phyloP scores from a whole-genome alignment of 2,113 vertebrate species.

The Myrmecobius fasciatus region DNA sequence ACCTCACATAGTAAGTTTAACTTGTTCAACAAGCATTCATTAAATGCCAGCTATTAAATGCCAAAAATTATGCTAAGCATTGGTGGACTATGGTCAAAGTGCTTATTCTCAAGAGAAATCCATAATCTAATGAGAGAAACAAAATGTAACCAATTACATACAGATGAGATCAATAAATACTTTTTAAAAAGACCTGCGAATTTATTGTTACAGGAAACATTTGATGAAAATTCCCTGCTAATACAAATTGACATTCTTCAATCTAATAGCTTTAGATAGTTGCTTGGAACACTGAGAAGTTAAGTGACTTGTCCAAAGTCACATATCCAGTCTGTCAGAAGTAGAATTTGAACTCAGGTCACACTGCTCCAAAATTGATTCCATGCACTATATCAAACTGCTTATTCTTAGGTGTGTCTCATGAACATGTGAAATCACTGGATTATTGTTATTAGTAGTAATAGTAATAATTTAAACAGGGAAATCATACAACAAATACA shows the following conservation, averaged over 20 bases:
- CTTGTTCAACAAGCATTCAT: not conserved
- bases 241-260: not conserved
- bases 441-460: not conserved
- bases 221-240: not conserved
- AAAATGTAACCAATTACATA: not conserved
- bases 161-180: not conserved
- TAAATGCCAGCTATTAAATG: not conserved
- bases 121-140: not conserved
- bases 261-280: not conserved
- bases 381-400: not conserved
- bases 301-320: not conserved
- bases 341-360: not conserved
- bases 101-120: not conserved
- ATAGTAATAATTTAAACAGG: not conserved
- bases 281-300: not conserved
- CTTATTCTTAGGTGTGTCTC: too few relatives aligned
- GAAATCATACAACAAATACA: not conserved
- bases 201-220: not conserved
- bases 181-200: not conserved
- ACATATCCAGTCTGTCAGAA: not conserved
- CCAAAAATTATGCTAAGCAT: not conserved
- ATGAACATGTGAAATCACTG: not conserved
- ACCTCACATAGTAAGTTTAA: not conserved
- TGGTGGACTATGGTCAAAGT: not conserved
- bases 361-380: not conserved